Conservation (phyloP, 2,113 vertebrate species). For the Vulpes ferrilata region DNA sequence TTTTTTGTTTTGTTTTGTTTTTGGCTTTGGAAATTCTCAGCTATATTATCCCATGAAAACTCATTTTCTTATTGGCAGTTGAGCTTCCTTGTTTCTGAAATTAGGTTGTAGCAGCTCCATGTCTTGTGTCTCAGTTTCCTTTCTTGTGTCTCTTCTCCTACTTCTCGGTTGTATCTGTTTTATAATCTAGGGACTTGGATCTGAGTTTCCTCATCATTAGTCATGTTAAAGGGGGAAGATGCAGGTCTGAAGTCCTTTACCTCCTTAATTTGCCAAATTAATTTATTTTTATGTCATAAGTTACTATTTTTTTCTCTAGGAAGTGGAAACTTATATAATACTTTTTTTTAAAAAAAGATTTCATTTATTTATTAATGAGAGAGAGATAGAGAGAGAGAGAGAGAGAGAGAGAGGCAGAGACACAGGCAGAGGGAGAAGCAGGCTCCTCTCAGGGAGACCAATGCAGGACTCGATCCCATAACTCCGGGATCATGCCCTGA, state of each 20-base stretch:
- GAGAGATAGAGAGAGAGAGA: too few relatives aligned
- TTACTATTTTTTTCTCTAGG: not conserved
- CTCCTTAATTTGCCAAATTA: not conserved
- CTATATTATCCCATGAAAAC: not conserved
- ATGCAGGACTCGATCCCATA: too few relatives aligned
- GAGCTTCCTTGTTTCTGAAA: constrained; percentile 9
- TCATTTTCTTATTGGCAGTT: not conserved
- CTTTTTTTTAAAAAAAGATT: too few relatives aligned
- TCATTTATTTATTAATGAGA: too few relatives aligned
- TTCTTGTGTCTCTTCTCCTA: not conserved
- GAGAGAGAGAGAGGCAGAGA: too few relatives aligned
- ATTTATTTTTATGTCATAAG: not conserved
- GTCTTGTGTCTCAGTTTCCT: constrained; percentile 29
- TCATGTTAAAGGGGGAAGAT: not conserved
- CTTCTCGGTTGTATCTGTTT: constrained; percentile 1
- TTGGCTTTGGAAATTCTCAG: not conserved
- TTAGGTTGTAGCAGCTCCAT: not conserved
- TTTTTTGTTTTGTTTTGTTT: not conserved
- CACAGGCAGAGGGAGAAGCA: too few relatives aligned
- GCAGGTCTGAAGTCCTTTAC: not conserved
- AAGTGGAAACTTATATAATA: not conserved
- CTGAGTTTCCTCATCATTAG: not conserved
- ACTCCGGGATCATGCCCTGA: too few relatives aligned
- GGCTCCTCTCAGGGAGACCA: too few relatives aligned
- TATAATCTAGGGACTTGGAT: not conserved